Percentiles rank a stretch among this genome's conserved stretches.
Conservation (phyloP, 2,888 invertebrate genomes). For the Seladonia tumulorum region DNA sequence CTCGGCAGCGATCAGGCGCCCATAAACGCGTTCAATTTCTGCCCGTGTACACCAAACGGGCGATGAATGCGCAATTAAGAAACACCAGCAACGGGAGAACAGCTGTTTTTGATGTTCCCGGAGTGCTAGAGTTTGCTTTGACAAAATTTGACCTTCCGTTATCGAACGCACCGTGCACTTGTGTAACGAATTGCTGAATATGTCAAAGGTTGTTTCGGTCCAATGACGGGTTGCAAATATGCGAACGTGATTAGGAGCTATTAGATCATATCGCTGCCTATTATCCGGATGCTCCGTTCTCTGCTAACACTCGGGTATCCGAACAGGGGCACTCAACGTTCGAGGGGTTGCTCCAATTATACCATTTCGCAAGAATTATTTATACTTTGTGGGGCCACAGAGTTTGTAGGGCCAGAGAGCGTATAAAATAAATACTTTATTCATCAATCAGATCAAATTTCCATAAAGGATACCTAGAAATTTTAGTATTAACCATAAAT, state of each 20-base stretch:
- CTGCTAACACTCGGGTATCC: not conserved
- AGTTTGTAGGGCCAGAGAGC: no score
- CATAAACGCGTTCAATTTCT: not conserved
- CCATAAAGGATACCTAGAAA: no score
- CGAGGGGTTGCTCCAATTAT: not conserved
- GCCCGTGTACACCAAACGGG: not conserved
- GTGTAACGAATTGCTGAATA: conserved; percentile 39
- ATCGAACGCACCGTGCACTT: conserved; percentile 34
- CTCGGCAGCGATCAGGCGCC: not conserved
- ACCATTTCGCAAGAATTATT: not conserved
- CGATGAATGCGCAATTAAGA: conserved; percentile 31
- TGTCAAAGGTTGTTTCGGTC: conserved; percentile 40
- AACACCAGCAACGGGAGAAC: conserved; percentile 23
- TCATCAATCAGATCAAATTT: no score
- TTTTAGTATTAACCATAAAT: no score
- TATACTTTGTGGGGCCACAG: no score
- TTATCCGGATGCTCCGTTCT: not conserved
- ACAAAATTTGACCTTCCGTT: conserved; percentile 54
- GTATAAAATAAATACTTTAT: no score
- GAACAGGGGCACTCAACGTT: not conserved
- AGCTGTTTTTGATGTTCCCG: conserved; percentile 44
- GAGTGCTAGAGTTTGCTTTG: conserved; percentile 32
- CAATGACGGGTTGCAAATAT: not conserved
- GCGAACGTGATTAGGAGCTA: not conserved
- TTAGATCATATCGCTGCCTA: not conserved